phyloP scores from a whole-genome alignment of 2,113 vertebrate species.

The Fregetta grallaria region DNA sequence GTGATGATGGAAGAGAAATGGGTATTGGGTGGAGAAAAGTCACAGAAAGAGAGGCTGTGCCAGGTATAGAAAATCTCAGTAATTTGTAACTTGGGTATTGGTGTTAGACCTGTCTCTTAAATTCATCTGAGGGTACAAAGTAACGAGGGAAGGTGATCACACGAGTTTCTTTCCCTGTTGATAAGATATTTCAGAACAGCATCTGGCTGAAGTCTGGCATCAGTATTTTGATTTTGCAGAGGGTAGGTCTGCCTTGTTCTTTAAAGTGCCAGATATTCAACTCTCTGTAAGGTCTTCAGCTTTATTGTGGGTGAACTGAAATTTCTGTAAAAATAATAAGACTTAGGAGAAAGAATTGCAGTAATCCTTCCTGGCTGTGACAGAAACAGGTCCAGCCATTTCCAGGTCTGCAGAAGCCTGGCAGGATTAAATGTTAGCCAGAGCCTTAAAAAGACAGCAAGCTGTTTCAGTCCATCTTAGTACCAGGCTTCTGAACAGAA shows the following conservation, averaged over 20 bases:
- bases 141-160: neutral
- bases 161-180: neutral
- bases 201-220: neutral
- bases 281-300: neutral
- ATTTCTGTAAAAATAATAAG: slow-evolving; percentile 8
- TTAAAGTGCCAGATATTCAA: neutral
- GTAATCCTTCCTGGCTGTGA: slow-evolving; percentile 11
- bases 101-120: neutral
- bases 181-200: neutral
- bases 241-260: neutral
- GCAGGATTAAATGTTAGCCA: neutral
- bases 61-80: neutral
- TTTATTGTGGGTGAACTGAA: neutral
- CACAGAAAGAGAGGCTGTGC: neutral
- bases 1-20: neutral
- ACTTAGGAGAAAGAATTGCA: neutral
- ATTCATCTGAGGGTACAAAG: neutral
- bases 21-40: neutral
- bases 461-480: neutral
- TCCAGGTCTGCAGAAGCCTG: slow-evolving; percentile 16
- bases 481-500: neutral
- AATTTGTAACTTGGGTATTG: neutral
- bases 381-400: neutral
- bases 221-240: neutral
- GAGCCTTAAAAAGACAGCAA: neutral